Percentiles rank a stretch among this genome's conserved stretches.
Evolutionary conservation across 2,113 vertebrate genomes (phyloP).

Genomic region (Tragelaphus buxtoni): DNA sequence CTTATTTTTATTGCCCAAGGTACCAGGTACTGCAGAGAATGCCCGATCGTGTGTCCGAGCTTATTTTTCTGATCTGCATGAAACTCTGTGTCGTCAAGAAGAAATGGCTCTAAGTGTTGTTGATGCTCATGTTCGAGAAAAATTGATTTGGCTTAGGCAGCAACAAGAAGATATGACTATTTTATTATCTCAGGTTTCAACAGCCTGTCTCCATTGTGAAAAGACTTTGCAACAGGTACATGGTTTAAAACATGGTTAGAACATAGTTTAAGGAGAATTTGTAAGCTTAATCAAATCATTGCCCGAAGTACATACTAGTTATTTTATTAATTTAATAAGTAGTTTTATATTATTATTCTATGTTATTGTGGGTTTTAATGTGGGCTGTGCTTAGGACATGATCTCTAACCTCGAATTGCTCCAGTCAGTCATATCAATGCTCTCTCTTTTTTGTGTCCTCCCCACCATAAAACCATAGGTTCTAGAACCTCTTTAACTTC

Average conservation of each 20-base stretch:
- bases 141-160: conserved; percentile 97
- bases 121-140: conserved; percentile 95
- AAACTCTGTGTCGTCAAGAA: conserved; percentile 97
- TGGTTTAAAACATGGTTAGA: neutral
- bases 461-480: neutral
- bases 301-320: neutral
- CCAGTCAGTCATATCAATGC: neutral
- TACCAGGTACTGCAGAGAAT: conserved; percentile 95
- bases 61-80: conserved; percentile 97
- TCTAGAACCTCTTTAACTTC: neutral
- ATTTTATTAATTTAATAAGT: neutral
- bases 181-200: conserved; percentile 96
- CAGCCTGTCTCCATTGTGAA: conserved; percentile 97
- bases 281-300: neutral
- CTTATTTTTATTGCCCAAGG: conserved; percentile 77
- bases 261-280: neutral
- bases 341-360: neutral
- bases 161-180: conserved; percentile 99
- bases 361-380: neutral
- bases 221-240: conserved; percentile 97
- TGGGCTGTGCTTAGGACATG: neutral
- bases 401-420: neutral
- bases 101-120: conserved; percentile 99
- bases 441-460: neutral
- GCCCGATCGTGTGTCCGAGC: conserved; percentile 97